Evolutionary conservation across 1,140 invertebrate genomes (phyloP).

Genomic region (Latrodectus geometricus): DNA sequence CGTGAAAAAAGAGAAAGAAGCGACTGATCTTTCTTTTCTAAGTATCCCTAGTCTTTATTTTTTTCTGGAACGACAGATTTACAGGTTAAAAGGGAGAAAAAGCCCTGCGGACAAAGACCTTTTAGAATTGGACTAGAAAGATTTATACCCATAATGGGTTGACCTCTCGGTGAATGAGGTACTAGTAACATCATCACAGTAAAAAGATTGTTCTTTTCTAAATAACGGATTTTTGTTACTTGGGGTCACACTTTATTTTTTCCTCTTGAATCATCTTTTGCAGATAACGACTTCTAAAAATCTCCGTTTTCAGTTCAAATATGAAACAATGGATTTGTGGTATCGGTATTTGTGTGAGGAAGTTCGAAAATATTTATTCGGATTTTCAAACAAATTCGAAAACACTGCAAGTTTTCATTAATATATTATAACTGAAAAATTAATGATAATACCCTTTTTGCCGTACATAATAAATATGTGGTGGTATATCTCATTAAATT

Average conservation of each 20-base stretch:
- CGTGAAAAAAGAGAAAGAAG: not conserved
- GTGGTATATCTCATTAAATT: too few species aligned
- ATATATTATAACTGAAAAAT: too few species aligned
- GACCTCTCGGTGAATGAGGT: slow-evolving; percentile 37
- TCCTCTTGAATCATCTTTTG: slow-evolving; percentile 1
- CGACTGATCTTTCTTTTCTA: not conserved
- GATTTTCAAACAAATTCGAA: too few species aligned
- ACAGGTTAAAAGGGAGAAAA: slow-evolving; percentile 27
- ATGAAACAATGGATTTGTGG: too few species aligned
- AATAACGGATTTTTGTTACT: not conserved
- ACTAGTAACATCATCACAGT: slow-evolving; percentile 14
- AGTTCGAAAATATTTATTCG: too few species aligned
- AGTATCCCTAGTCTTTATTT: not conserved
- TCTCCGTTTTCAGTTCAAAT: too few species aligned
- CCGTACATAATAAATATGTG: too few species aligned
- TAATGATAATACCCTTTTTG: too few species aligned
- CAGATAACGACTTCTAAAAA: slow-evolving; percentile 5
- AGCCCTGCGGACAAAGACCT: slow-evolving; percentile 44
- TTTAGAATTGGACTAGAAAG: slow-evolving; percentile 47
- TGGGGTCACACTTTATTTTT: not conserved
- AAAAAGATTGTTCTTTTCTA: not conserved
- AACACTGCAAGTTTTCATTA: too few species aligned
- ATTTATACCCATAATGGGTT: slow-evolving; percentile 43
- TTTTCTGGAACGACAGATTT: slow-evolving; percentile 31
- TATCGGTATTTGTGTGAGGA: too few species aligned